Evolutionary conservation across 1,140 invertebrate genomes (phyloP), one percentile per base, ranked within the genome.

Genomic region (Diplogasteroides magnus): DNA sequence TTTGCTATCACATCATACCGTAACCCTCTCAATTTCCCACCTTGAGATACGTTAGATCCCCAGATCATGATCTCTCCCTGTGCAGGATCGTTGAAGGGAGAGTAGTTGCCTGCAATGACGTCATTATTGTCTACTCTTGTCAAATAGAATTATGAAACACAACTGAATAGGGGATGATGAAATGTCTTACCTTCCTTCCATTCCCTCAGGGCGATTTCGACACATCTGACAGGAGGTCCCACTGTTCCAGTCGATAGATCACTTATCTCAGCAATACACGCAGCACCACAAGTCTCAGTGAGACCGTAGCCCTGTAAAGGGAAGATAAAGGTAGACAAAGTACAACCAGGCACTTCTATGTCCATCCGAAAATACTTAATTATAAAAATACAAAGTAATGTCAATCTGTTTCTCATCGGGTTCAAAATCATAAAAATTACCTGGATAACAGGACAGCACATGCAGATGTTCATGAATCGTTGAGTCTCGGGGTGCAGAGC

Each of bases 61-160:
- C 87, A 92, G 76, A 99, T 89, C n/a, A 95, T 84, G 64, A 99
- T 90, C 86, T 99, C 95, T 26, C 93, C 93, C 55, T 72, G 70
- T 13, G 70, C 64, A 13, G 70, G 70, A n/a, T 72, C 70, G 28
- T 72, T 72, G 64, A 67, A 72, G 31, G 70, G 70, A 13, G 70
- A 67, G 61, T 72, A 72, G 2, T 65, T 57, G 14, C 62, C 37
- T 48, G 37, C 37, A 48, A 48, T 11, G n/a, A n/a, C n/a, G n/a
- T n/a, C n/a, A n/a, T n/a, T n/a, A n/a, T n/a, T n/a, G n/a, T n/a
- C n/a, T n/a, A n/a, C n/a, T n/a, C n/a, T n/a, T n/a, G n/a, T n/a
- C n/a, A n/a, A n/a, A n/a, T n/a, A n/a, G n/a, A n/a, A n/a, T n/a
- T n/a, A n/a, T n/a, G n/a, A n/a, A n/a, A n/a, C n/a, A n/a, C n/a